A percentile compares a stretch with the other conserved stretches of the same genome.
These are phyloP conservation scores for Smittia aterrima DNA, from an alignment of 2,888 invertebrate genomes.

Conservation along the genomic window DNA sequence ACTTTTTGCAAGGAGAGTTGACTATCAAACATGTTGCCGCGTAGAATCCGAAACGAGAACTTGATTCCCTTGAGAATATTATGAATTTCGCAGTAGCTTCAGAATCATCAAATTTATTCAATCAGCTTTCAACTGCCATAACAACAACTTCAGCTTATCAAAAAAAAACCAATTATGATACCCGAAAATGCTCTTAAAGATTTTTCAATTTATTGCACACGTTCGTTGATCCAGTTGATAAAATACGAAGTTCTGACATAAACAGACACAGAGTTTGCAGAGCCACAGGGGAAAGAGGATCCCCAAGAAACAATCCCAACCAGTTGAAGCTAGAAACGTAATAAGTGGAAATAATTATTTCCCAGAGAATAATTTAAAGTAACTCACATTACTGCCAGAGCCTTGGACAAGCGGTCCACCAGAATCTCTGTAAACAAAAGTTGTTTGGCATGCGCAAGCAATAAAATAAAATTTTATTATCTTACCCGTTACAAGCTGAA, in stretches of 20 bases:
- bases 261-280: background rate
- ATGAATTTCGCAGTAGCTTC: too few species aligned
- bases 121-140: too few species aligned
- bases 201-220: too few species aligned
- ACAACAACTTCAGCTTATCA: too few species aligned
- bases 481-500: conserved; percentile 46
- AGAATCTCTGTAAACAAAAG: conserved; percentile 43
- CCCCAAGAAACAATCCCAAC: conserved; percentile 25
- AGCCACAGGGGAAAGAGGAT: background rate
- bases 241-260: background rate
- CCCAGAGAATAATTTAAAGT: background rate
- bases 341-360: background rate
- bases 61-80: too few species aligned
- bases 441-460: too few species aligned
- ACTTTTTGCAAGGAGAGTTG: too few species aligned
- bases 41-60: too few species aligned
- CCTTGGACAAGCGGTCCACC: conserved; percentile 42
- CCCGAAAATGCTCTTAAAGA: too few species aligned
- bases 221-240: background rate
- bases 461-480: background rate
- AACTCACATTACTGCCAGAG: conserved; percentile 18
- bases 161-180: too few species aligned
- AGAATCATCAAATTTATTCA: too few species aligned
- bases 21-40: too few species aligned
- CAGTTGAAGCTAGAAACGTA: background rate